Conservation (phyloP, 2,797 vertebrate genomes). For the Mus spretus region DNA sequence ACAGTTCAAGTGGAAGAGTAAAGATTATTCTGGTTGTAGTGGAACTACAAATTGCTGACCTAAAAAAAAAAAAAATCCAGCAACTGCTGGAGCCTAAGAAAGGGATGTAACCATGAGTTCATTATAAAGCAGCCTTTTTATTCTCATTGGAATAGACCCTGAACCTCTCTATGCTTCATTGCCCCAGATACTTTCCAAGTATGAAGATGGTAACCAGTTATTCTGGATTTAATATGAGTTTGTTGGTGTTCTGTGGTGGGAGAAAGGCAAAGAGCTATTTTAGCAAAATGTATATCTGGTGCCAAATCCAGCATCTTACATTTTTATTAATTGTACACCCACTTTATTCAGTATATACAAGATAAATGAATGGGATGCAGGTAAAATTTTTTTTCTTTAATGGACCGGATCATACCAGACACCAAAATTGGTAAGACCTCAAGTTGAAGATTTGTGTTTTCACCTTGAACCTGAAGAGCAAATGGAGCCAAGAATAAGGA, state of each 20-base stretch:
- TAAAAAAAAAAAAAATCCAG: not conserved
- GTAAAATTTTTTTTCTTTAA: slow-evolving; percentile 18
- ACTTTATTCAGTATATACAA: slow-evolving; percentile 29
- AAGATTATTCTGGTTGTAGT: slow-evolving; percentile 37
- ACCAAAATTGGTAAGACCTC: slow-evolving; percentile 3
- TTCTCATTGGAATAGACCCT: slow-evolving; percentile 21
- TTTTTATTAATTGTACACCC: not conserved
- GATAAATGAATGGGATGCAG: not conserved
- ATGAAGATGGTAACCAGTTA: slow-evolving; percentile 31
- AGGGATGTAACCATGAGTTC: not conserved
- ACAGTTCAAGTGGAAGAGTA: slow-evolving; percentile 49
- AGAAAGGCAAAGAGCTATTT: slow-evolving; percentile 2
- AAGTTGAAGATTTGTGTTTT: slow-evolving; percentile 28
- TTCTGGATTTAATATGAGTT: not conserved
- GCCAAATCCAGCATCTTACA: not conserved
- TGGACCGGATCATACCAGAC: slow-evolving; percentile 4
- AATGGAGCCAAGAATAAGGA: slow-evolving; percentile 5
- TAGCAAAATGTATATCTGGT: not conserved
- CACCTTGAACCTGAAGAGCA: not conserved
- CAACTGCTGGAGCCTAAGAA: not conserved
- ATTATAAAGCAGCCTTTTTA: not conserved
- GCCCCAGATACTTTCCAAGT: slow-evolving; percentile 16
- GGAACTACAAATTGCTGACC: slow-evolving; percentile 40
- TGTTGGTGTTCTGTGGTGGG: not conserved
- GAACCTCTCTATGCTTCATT: not conserved